Evolutionary conservation across 2,888 invertebrate species (phyloP), one percentile per base, ranked within the genome.

Genomic region (Pseudeuparius sepicola): DNA sequence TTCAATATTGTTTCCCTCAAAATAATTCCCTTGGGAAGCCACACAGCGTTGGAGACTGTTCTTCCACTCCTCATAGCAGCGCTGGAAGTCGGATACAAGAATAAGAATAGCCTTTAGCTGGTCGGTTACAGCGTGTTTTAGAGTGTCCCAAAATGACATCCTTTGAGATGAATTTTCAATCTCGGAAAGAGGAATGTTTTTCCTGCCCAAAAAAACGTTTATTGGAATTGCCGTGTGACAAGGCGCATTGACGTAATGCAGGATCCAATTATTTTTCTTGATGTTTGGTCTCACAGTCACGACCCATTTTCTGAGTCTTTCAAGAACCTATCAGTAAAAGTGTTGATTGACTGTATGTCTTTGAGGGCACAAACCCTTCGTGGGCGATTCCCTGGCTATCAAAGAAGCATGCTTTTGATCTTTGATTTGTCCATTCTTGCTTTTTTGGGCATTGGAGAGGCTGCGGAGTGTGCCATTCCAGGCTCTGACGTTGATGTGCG

Each of bases 321-420:
- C 17, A 10, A 30, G 28, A 17, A 17, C 10, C 11, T 30, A 11
- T 30, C 16, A 11, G 11, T 30, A 30, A 30, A 4, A 14, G 32
- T 14, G 32, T 14, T n/a, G n/a, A 7, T 20, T 20, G 20, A n/a
- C 20, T 7, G 6, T 20, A n/a, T 20, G n/a, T 6, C 20, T 20
- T 20, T 6, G 20, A n/a, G 6, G n/a, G 20, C 20, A 20, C 6
- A 20, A 20, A 31, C n/a, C n/a, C n/a, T n/a, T n/a, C n/a, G n/a
- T n/a, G n/a, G n/a, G n/a, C n/a, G n/a, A n/a, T n/a, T n/a, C n/a
- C n/a, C n/a, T n/a, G n/a, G n/a, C n/a, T 20, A 32, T 13, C 36
- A 36, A 20, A 32, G 24, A 10, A 37, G 26, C 37, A 33, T 37
- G 16, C 20, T 17, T 37, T 33, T 36, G 23, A 31, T 31, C 31